Conservation (phyloP, 2,888 invertebrate species). For the Seira sanloemensis region DNA sequence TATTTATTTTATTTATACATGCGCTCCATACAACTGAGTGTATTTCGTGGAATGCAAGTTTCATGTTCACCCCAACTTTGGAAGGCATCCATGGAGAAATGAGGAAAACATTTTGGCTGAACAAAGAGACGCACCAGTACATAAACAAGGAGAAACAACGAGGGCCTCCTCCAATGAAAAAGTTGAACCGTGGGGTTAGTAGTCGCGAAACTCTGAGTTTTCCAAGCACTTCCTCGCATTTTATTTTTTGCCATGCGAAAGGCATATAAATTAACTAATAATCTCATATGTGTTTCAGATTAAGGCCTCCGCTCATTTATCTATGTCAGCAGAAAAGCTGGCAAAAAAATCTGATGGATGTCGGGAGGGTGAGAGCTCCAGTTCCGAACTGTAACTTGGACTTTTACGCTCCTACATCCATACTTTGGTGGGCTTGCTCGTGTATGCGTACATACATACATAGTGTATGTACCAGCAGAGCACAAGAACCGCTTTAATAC, state of each 20-base stretch:
- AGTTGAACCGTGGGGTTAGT: background rate
- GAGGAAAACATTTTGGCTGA: background rate
- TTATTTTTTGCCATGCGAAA: conserved; percentile 44
- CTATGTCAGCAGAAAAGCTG: conserved; percentile 58
- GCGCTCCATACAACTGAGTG: too few relatives aligned
- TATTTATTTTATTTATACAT: too few relatives aligned
- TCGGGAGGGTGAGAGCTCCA: background rate
- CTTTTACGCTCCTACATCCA: too few relatives aligned
- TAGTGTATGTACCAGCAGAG: background rate
- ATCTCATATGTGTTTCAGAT: conserved; percentile 60
- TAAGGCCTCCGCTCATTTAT: conserved; percentile 60
- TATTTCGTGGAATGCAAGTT: too few relatives aligned
- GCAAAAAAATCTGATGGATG: conserved; percentile 62
- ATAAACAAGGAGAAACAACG: background rate
- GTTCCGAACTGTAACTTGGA: too few relatives aligned
- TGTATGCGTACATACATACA: too few relatives aligned
- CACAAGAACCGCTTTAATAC: background rate
- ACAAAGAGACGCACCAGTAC: background rate
- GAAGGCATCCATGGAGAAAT: too few relatives aligned
- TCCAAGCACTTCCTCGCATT: background rate
- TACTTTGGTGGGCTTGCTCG: too few relatives aligned
- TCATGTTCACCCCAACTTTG: too few relatives aligned
- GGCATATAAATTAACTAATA: conserved; percentile 54
- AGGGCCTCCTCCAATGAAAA: too few relatives aligned
- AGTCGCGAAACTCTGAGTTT: background rate